Evolutionary conservation across 2,888 invertebrate genomes (phyloP).

Genomic region (Eupithecia tripunctaria): DNA sequence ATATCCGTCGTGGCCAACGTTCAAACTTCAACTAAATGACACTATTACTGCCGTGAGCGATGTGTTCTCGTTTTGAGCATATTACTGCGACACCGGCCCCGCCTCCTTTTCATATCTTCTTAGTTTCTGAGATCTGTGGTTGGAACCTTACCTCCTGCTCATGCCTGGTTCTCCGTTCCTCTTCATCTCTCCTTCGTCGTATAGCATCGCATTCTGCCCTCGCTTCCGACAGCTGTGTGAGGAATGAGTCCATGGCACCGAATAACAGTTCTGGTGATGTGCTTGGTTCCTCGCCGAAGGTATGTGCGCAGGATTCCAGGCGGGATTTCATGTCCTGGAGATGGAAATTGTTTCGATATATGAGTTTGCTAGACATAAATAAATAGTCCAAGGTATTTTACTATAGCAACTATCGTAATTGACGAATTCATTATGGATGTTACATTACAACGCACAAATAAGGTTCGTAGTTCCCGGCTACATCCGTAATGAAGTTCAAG

Average conservation of each 20-base stretch:
- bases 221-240: conserved; percentile 92
- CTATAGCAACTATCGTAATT: no score
- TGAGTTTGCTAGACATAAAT: neutral
- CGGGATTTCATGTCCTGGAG: conserved; percentile 94
- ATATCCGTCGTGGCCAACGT: no score
- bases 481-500: no score
- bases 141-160: conserved; percentile 88
- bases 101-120: no score
- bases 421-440: no score
- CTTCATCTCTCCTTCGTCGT: conserved; percentile 92
- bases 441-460: no score
- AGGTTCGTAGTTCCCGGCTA: no score
- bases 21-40: no score
- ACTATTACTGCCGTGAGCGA: no score
- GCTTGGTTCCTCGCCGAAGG: conserved; percentile 95
- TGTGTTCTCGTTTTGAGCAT: no score
- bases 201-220: conserved; percentile 94
- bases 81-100: no score
- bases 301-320: conserved; percentile 93
- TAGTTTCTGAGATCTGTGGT: no score
- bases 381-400: neutral
- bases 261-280: conserved; percentile 97
- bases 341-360: neutral
- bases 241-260: conserved; percentile 95
- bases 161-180: conserved; percentile 93